Evolutionary conservation across 2,113 vertebrate genomes (phyloP).

Genomic region (Hypocryptadius cinnamomeus): DNA sequence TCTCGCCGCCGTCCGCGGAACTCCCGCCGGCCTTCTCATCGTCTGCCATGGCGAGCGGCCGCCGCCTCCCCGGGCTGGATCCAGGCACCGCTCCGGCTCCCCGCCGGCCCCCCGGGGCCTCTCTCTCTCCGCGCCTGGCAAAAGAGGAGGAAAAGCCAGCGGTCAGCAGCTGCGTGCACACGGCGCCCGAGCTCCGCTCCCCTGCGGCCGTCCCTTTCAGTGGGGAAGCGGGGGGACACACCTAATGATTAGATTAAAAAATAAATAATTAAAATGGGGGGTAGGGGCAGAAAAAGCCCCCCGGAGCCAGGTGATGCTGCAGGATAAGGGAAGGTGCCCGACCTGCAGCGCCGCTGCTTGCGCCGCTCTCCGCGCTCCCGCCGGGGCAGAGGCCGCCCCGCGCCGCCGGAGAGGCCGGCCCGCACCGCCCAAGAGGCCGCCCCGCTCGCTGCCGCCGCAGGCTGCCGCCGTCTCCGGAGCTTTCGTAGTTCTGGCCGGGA

Average conservation of each 20-base stretch:
- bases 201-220: background rate
- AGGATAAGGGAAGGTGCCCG: background rate
- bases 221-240: background rate
- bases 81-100: background rate
- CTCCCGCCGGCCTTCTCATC: constrained; percentile 70
- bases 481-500: constrained; percentile 69
- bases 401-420: background rate
- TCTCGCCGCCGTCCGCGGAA: constrained; percentile 63
- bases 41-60: constrained; percentile 80
- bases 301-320: background rate
- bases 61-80: constrained; percentile 20
- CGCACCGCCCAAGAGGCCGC: background rate
- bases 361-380: background rate
- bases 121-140: background rate
- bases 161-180: background rate
- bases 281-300: background rate
- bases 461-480: constrained; percentile 49
- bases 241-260: background rate
- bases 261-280: background rate
- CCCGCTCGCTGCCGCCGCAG: background rate
- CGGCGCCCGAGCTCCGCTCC: background rate
- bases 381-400: constrained; percentile 6
- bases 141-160: background rate
- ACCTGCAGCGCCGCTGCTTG: background rate
- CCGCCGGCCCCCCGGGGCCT: background rate